Evolutionary conservation across 2,888 invertebrate genomes (phyloP).

Genomic region (Philonicus albiceps): DNA sequence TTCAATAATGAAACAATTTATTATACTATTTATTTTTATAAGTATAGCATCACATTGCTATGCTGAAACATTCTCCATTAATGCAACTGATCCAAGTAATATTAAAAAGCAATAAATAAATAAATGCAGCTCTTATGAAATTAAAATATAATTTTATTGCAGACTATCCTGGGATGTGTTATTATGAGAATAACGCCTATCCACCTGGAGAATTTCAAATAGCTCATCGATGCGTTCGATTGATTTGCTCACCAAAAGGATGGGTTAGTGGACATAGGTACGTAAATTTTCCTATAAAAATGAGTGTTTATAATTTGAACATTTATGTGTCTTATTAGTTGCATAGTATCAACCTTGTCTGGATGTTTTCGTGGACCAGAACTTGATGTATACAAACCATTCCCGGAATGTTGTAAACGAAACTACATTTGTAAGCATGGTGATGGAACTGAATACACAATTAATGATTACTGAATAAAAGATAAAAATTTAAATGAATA

Average conservation of each 20-base stretch:
- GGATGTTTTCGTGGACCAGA: neutral
- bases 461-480: constrained; percentile 32
- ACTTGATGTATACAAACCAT: neutral
- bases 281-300: neutral
- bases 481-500: neutral
- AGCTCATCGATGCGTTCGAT: neutral
- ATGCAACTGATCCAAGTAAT: constrained; percentile 20
- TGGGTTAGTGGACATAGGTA: constrained; percentile 33
- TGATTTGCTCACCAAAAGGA: constrained; percentile 18
- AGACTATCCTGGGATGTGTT: constrained; percentile 35
- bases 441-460: constrained; percentile 34
- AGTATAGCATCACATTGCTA: neutral
- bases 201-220: constrained; percentile 27
- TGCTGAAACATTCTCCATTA: constrained; percentile 1
- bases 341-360: neutral
- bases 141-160: neutral
- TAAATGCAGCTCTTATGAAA: neutral
- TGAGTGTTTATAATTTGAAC: neutral
- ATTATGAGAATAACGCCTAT: neutral
- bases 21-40: neutral
- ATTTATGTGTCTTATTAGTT: neutral
- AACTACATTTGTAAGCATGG: constrained; percentile 21
- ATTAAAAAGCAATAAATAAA: neutral
- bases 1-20: neutral
- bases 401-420: constrained; percentile 37